These are phyloP conservation scores for Crypturellus tataupa DNA, from an alignment of 2,797 vertebrate species.

Conservation along the genomic window DNA sequence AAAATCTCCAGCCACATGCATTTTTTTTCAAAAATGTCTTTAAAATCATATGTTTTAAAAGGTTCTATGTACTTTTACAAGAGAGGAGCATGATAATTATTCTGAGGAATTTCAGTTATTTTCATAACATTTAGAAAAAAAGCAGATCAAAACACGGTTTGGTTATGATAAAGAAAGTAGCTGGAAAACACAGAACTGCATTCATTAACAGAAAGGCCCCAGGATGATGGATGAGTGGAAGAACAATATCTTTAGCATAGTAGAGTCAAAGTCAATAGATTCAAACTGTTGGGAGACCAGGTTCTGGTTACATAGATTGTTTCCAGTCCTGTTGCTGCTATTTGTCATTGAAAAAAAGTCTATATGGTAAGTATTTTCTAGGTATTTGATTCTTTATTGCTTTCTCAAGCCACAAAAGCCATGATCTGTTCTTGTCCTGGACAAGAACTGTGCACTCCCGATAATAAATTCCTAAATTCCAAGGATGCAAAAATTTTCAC, in stretches of 20 bases:
- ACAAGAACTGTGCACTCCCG: background rate
- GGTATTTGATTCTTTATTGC: background rate
- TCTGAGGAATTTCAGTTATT: background rate
- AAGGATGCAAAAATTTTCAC: background rate
- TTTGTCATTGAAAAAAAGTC: background rate
- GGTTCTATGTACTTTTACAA: background rate
- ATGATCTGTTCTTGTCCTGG: background rate
- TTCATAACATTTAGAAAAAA: background rate
- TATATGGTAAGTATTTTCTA: background rate
- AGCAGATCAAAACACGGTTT: fast-evolving
- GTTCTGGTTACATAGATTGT: background rate
- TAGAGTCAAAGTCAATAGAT: background rate
- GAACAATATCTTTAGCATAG: background rate
- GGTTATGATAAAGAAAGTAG: background rate
- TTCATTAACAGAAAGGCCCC: background rate
- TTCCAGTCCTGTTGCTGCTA: background rate
- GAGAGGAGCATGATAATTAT: background rate
- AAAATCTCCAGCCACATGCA: background rate
- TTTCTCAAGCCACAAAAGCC: background rate
- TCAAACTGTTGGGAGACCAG: background rate
- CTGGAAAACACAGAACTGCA: background rate
- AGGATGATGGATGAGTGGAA: background rate
- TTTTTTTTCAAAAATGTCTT: background rate
- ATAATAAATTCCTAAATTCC: background rate
- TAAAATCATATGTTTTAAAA: background rate